Percentiles rank a stretch among this genome's conserved stretches.
Conservation (phyloP, 2,797 vertebrate species). For the Bryconaethiops microstoma region DNA sequence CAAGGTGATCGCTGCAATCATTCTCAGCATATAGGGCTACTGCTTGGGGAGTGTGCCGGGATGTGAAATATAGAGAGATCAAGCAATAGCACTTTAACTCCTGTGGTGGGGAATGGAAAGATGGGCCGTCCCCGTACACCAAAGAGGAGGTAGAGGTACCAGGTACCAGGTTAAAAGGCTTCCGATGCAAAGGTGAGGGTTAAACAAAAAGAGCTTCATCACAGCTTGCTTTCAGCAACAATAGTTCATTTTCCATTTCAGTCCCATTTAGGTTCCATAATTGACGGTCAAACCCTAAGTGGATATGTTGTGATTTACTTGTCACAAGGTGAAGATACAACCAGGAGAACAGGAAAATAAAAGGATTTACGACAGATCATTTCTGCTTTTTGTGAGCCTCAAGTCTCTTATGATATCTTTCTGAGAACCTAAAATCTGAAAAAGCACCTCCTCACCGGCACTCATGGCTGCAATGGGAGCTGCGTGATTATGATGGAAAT, state of each 20-base stretch:
- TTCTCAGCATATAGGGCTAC: slow-evolving; percentile 53
- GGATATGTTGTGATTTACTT: not conserved
- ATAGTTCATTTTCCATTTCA: slow-evolving; percentile 26
- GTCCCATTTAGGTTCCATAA: not conserved
- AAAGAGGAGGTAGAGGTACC: slow-evolving; percentile 22
- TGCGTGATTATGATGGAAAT: slow-evolving; percentile 99
- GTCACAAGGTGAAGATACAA: not conserved
- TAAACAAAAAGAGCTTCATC: slow-evolving; percentile 32
- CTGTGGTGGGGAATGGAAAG: slow-evolving; percentile 21
- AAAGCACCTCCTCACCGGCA: slow-evolving; percentile 97
- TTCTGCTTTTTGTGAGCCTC: not conserved
- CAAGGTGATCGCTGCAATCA: slow-evolving; percentile 60
- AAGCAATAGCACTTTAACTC: slow-evolving; percentile 50
- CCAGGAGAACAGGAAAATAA: slow-evolving; percentile 1
- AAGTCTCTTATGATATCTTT: slow-evolving; percentile 25
- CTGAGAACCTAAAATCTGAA: slow-evolving; percentile 61
- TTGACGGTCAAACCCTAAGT: slow-evolving; percentile 18
- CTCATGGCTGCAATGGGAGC: slow-evolving; percentile 98
- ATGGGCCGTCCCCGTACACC: slow-evolving; percentile 11
- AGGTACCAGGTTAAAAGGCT: slow-evolving; percentile 32
- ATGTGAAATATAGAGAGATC: slow-evolving; percentile 54
- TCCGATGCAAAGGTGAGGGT: slow-evolving; percentile 37
- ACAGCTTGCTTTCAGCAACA: slow-evolving; percentile 13
- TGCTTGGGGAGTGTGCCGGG: slow-evolving; percentile 35
- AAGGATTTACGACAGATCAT: not conserved